Percentiles rank a stretch among this genome's conserved stretches.
Conservation (phyloP, 2,113 vertebrate genomes). For the Noctilio leporinus region DNA sequence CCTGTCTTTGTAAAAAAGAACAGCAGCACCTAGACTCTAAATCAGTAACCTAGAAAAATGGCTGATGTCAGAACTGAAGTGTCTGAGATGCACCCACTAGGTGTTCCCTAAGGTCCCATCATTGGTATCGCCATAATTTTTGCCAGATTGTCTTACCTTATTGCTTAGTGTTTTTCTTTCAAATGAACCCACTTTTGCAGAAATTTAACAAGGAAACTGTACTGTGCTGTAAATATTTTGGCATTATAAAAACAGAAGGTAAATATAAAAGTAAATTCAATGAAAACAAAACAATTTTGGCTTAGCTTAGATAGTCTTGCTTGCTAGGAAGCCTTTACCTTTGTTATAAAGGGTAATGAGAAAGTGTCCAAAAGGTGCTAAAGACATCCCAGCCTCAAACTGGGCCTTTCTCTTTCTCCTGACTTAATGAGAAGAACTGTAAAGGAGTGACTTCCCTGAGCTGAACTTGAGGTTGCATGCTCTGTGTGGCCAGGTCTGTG, state of each 20-base stretch:
- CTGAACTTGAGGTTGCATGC: background rate
- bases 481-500: background rate
- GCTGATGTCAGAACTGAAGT: background rate
- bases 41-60: background rate
- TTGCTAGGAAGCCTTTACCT: background rate
- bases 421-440: background rate
- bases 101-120: background rate
- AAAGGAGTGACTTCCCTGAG: background rate
- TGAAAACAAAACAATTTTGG: background rate
- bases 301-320: background rate
- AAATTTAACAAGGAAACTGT: background rate
- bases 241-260: conserved; percentile 40
- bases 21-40: background rate
- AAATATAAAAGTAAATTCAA: conserved; percentile 34
- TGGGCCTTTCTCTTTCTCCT: background rate
- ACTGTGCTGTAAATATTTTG: background rate
- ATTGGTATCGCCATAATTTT: background rate
- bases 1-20: background rate
- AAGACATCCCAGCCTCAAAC: background rate
- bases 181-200: background rate
- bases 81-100: background rate
- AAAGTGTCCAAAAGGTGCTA: background rate
- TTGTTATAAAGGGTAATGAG: background rate
- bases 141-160: background rate
- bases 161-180: conserved; percentile 15